Conservation (phyloP, 2,113 vertebrate genomes). For the Gymnocephalus cernua region DNA sequence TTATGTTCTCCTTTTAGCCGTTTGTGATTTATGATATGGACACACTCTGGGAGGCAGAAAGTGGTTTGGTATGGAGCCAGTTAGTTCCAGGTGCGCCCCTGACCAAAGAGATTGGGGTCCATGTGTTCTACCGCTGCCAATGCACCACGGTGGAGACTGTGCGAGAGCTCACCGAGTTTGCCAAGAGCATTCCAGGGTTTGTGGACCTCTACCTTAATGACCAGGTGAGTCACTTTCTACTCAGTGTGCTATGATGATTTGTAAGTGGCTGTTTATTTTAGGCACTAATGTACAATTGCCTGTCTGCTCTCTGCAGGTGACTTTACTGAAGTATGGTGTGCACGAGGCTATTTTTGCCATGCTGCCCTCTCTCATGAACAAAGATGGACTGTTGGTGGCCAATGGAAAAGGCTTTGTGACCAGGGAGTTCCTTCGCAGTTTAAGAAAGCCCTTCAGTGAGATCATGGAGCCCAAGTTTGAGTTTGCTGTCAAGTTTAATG, state of each 20-base stretch:
- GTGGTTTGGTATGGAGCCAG: conserved; percentile 97
- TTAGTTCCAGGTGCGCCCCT: conserved; percentile 89
- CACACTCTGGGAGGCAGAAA: conserved; percentile 95
- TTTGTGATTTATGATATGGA: conserved; percentile 98
- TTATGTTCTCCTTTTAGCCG: conserved; percentile 84
- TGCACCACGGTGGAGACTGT: conserved; percentile 97
- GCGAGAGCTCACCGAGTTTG: conserved; percentile 96
- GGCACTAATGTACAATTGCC: not conserved
- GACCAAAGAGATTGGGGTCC: conserved; percentile 96
- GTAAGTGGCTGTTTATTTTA: not conserved
- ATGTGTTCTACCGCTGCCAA: conserved; percentile 98
- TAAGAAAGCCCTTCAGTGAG: conserved; percentile 95
- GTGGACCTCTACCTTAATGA: conserved; percentile 95
- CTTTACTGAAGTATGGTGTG: conserved; percentile 96
- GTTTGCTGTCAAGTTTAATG: conserved; percentile 98
- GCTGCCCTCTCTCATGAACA: conserved; percentile 99
- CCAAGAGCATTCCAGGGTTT: conserved; percentile 98
- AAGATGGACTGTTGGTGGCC: conserved; percentile 96
- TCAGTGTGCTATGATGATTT: not conserved
- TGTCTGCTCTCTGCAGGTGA: conserved; percentile 83
- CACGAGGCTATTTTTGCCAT: conserved; percentile 98
- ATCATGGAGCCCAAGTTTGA: conserved; percentile 99
- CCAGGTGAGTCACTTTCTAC: conserved; percentile 81
- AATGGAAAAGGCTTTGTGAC: conserved; percentile 97
- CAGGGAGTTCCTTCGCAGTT: conserved; percentile 95